Evolutionary conservation across 2,797 vertebrate species (phyloP), one percentile per base, ranked within the genome.

Genomic region (Sebastolobus altivelis): DNA sequence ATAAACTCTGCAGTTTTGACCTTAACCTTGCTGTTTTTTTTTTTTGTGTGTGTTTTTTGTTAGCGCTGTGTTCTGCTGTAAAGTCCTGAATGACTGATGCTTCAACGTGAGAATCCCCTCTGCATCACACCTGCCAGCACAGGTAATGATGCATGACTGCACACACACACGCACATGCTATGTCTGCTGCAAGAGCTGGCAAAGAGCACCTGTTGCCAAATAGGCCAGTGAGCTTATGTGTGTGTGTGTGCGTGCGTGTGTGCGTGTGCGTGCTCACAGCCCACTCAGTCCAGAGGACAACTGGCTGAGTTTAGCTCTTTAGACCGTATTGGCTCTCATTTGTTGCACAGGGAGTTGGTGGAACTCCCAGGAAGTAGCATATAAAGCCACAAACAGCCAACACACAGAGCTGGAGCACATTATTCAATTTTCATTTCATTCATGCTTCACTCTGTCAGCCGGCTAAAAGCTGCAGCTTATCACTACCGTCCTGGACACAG

Each of bases 101-200:
- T 80, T 82, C 83, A 78, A 16, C 37, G 1, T 43, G 22, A 70
- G 52, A 43, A 60, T 81, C 37, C 38, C 55, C 67, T 60, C 77
- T 79, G 82, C 83, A 74, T 43, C 71, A 80, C 81, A 85, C 76
- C 71, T 84, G 71, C 73, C 79, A 78, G 68, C 84, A 75, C 83
- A 86, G 87, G 89, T 89, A 87, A 86, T 71, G 72, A 86, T 56
- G 71, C 77, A 72, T 71, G 43, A 81, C 68, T 72, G 40, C 46
- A 65, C 22, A 35, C 18, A 49, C 37, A 79, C 40, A 49, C 7
- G 8, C 43, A 8, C 46, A 66, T 20, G 6, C 31, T 52, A 6
- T 40, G 35, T 66, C 33, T 66, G 33, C 49, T 72, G 49, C 31
- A 59, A 16, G 54, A 3, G 25, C 27, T 77, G 69, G 37, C 31